Evolutionary conservation across 1,140 invertebrate species (phyloP).

Genomic region (Thaumatotibia leucotreta): DNA sequence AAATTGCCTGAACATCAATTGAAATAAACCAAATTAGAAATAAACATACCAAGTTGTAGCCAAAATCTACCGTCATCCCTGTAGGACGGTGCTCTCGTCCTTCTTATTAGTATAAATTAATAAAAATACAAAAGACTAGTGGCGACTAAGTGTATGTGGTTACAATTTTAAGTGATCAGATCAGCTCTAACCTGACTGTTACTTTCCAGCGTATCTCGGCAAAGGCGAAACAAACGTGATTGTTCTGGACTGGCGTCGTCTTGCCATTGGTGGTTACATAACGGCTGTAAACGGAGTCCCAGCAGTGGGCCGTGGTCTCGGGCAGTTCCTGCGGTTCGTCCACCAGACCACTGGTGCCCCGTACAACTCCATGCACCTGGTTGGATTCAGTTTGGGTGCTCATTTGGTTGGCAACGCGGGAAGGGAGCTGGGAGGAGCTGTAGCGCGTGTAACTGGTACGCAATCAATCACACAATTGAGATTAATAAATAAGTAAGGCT

Average conservation of each 20-base stretch:
- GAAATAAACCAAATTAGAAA: no score
- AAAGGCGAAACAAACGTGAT: conserved; percentile 78
- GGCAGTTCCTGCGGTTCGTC: conserved; percentile 73
- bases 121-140: no score
- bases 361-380: conserved; percentile 83
- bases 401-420: conserved; percentile 92
- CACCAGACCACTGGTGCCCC: conserved; percentile 31
- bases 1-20: no score
- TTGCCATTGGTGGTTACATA: conserved; percentile 68
- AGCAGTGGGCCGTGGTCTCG: conserved; percentile 52
- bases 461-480: no score
- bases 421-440: conserved; percentile 34
- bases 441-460: conserved; percentile 52
- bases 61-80: no score
- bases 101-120: no score
- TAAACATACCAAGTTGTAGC: no score
- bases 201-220: conserved; percentile 44
- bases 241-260: conserved; percentile 79
- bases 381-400: conserved; percentile 92
- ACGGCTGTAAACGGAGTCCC: conserved; percentile 71
- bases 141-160: no score
- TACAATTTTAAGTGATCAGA: no score
- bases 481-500: no score
- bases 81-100: no score
- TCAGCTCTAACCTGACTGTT: no score